Conservation (phyloP, 2,113 vertebrate species). For the Eonycteris spelaea region DNA sequence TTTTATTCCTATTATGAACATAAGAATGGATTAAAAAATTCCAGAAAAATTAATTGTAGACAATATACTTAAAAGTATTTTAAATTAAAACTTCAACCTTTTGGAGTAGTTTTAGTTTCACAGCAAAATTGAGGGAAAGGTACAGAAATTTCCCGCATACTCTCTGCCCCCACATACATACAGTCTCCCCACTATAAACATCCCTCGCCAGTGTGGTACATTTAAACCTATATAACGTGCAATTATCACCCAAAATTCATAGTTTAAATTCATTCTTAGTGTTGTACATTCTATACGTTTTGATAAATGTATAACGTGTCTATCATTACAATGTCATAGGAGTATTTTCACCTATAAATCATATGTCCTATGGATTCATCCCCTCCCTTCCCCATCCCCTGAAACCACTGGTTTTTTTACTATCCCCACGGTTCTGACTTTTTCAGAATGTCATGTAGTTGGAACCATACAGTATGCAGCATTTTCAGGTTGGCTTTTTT, state of each 20-base stretch:
- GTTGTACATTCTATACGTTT: neutral
- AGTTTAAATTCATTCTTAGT: neutral
- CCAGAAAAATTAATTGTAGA: neutral
- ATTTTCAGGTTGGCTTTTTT: neutral
- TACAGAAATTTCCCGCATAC: neutral
- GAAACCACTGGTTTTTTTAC: neutral
- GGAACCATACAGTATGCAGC: neutral
- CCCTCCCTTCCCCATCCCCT: neutral
- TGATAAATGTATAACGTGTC: neutral
- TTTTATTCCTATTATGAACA: neutral
- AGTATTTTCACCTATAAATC: neutral
- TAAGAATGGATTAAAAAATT: neutral
- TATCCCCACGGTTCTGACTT: neutral
- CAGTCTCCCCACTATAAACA: neutral
- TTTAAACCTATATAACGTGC: neutral
- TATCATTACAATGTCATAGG: neutral
- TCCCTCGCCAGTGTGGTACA: neutral
- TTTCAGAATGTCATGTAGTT: neutral
- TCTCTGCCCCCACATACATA: fast-evolving
- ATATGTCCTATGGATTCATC: neutral
- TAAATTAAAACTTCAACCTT: neutral
- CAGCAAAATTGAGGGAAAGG: neutral
- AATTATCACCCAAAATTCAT: neutral
- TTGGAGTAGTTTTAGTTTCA: neutral
- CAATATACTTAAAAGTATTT: neutral